Evolutionary conservation across 2,888 invertebrate species (phyloP).

Genomic region (Hydraecia micacea): DNA sequence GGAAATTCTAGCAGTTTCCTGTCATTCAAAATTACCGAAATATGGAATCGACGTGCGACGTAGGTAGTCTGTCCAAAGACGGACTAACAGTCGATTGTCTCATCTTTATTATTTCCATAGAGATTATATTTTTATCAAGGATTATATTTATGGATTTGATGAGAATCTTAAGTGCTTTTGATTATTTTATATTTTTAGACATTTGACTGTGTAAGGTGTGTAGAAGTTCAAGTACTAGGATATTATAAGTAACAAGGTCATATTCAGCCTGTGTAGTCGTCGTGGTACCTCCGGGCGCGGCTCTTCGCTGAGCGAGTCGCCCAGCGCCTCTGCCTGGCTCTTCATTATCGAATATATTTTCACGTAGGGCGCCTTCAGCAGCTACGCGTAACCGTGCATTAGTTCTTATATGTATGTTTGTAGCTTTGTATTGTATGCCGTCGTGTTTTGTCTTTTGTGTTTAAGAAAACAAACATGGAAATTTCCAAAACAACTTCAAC

Average conservation of each 20-base stretch:
- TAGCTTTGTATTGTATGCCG: slow-evolving; percentile 61
- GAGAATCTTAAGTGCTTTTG: neutral
- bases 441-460: slow-evolving; percentile 63
- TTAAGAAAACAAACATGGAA: slow-evolving; percentile 2
- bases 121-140: slow-evolving; percentile 8
- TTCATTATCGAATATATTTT: slow-evolving; percentile 99
- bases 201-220: neutral
- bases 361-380: slow-evolving; percentile 98
- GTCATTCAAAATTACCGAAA: slow-evolving; percentile 32
- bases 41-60: slow-evolving; percentile 7
- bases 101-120: slow-evolving; percentile 4
- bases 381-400: slow-evolving; percentile 87
- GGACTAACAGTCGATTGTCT: neutral
- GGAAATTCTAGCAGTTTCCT: slow-evolving; percentile 44
- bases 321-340: slow-evolving; percentile 94
- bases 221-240: neutral
- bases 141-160: slow-evolving; percentile 7
- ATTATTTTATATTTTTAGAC: slow-evolving; percentile 15
- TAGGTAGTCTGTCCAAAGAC: neutral
- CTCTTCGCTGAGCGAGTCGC: slow-evolving; percentile 89
- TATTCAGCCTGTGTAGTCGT: slow-evolving; percentile 64
- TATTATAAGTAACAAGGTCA: slow-evolving; percentile 54
- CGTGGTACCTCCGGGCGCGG: slow-evolving; percentile 86
- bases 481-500: neutral
- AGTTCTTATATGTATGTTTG: slow-evolving; percentile 53